Evolutionary conservation across 2,888 invertebrate species (phyloP).

Genomic region (Tryphoninae sp.): DNA sequence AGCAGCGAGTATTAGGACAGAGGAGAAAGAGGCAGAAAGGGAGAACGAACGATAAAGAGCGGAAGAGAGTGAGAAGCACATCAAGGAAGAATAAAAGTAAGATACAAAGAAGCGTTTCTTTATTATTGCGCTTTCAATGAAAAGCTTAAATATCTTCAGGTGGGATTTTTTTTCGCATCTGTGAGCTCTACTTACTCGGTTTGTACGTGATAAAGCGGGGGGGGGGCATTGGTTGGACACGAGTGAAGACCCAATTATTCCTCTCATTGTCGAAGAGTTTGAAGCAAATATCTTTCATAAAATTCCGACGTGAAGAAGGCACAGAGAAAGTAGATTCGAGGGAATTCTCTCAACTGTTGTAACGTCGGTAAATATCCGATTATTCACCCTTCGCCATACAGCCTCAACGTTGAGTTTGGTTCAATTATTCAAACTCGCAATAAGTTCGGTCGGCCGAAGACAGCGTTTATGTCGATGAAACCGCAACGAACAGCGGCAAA

Average conservation of each 20-base stretch:
- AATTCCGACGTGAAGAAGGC: not conserved
- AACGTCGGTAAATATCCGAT: slow-evolving; percentile 70
- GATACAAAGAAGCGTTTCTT: slow-evolving; percentile 66
- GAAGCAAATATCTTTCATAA: slow-evolving; percentile 66
- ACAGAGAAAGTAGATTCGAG: not conserved
- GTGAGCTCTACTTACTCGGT: slow-evolving; percentile 1
- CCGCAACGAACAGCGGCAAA: not conserved
- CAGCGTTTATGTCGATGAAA: too few species aligned
- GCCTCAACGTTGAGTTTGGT: slow-evolving; percentile 41
- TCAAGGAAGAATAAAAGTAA: slow-evolving; percentile 55
- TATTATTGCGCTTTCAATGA: slow-evolving; percentile 74
- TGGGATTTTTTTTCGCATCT: slow-evolving; percentile 41
- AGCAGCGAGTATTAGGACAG: slow-evolving; percentile 32
- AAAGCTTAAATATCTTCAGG: slow-evolving; percentile 72
- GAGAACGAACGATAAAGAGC: slow-evolving; percentile 3
- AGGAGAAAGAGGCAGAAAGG: slow-evolving; percentile 55
- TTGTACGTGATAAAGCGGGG: not conserved
- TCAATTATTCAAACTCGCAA: slow-evolving; percentile 62
- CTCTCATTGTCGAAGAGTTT: slow-evolving; percentile 66
- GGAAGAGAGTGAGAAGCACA: slow-evolving; percentile 61
- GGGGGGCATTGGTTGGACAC: not conserved
- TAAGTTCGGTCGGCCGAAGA: not conserved
- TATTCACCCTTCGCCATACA: slow-evolving; percentile 64
- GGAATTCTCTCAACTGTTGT: slow-evolving; percentile 54
- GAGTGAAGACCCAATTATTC: slow-evolving; percentile 65